Conservation (phyloP, 2,888 invertebrate genomes). For the Odontocerum albicorne region DNA sequence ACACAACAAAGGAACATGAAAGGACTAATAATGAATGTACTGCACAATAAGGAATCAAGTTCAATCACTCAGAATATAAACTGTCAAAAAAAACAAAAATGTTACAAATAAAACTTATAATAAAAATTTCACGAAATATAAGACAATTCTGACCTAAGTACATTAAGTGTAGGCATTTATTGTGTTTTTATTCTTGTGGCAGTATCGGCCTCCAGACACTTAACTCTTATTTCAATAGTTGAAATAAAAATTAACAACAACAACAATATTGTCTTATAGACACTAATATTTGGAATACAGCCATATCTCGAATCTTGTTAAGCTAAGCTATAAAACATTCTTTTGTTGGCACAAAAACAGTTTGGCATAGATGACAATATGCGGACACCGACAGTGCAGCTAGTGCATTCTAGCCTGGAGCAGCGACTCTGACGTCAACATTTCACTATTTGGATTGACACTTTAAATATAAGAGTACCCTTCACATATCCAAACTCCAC, state of each 20-base stretch:
- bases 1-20: slow-evolving; percentile 27
- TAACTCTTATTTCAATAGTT: too few relatives aligned
- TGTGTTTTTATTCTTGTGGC: slow-evolving; percentile 18
- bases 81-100: slow-evolving; percentile 1
- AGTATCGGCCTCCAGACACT: too few relatives aligned
- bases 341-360: slow-evolving; percentile 26
- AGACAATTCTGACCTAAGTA: slow-evolving; percentile 18
- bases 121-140: slow-evolving; percentile 1
- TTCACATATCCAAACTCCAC: too few relatives aligned
- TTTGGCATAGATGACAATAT: slow-evolving; percentile 21
- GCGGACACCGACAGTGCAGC: neutral
- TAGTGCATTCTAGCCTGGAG: too few relatives aligned
- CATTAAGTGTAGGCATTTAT: slow-evolving; percentile 22
- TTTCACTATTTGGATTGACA: too few relatives aligned
- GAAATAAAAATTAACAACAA: slow-evolving; percentile 14
- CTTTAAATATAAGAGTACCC: too few relatives aligned
- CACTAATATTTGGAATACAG: slow-evolving; percentile 30
- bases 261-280: slow-evolving; percentile 23
- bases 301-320: slow-evolving; percentile 19
- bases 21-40: slow-evolving; percentile 14
- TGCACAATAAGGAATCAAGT: slow-evolving; percentile 14
- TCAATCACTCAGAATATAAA: neutral
- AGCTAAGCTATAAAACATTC: slow-evolving; percentile 21
- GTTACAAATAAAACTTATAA: slow-evolving; percentile 2
- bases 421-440: too few relatives aligned